Evolutionary conservation across 2,888 invertebrate genomes (phyloP), one percentile per base, ranked within the genome.

Genomic region (Peribatodes rhomboidaria): DNA sequence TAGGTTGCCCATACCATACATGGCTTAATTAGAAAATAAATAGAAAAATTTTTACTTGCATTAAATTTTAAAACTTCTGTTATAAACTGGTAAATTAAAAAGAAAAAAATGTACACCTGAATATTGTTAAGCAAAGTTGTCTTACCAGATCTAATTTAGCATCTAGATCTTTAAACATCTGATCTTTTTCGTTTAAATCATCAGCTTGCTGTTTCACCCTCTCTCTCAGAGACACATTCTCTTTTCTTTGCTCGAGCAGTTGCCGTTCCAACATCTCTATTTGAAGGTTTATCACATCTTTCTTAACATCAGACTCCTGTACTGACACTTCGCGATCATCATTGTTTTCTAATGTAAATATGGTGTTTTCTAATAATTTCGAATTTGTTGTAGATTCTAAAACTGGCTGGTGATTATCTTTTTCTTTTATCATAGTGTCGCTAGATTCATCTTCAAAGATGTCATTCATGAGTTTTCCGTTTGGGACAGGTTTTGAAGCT

Each of bases 121-220:
- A 27, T 27, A 27, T 2, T 27, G 27, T 27, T 27, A 4, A 27
- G 27, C 6, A 35, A 35, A 35, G 9, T 1, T 8, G 35, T 35
- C 85, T 82, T 77, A 94, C 94, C 84, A 84, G 71, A 72, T 94
- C 94, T 46, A 94, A 76, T 80, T 94, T 94, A n/a, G 70, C 68
- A 70, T 94, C 94, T 33, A 94, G 75, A 10, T 94, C 94, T 67
- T 90, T 93, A 20, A 88, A 90, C 0, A 75, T 83, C 6, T 83
- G 79, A 62, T 93, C 93, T 68, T 87, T 93, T 14, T 85, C 84
- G 18, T 86, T 83, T 11, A 90, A 27, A 39, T 92, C 89, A 62
- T 92, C 89, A 0, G 81, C 73, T 18, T 92, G 91, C 58, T 87
- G 88, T 61, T 88, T 92, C 0, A 89, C 78, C 65, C 82, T 78